A percentile compares a stretch with the other conserved stretches of the same genome.
Evolutionary conservation across 2,113 vertebrate species (phyloP).

Genomic region (Leptocoma aspasia): DNA sequence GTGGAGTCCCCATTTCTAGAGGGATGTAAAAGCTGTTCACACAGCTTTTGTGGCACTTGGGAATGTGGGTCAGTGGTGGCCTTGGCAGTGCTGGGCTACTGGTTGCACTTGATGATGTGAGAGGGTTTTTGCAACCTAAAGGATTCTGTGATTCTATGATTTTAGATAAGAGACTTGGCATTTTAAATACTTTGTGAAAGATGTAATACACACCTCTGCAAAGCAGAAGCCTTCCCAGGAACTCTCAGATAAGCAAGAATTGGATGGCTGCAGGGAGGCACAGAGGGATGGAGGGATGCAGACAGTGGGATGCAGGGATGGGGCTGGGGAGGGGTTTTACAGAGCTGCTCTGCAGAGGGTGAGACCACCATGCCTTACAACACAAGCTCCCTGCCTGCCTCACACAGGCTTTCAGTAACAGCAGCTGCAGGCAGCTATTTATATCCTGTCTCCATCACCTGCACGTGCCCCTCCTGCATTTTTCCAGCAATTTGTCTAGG

Average conservation of each 20-base stretch:
- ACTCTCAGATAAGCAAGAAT: background rate
- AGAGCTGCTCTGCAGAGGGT: background rate
- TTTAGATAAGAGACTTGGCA: background rate
- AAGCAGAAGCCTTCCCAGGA: background rate
- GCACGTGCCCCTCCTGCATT: background rate
- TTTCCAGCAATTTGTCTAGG: background rate
- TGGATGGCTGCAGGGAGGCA: background rate
- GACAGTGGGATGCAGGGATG: background rate
- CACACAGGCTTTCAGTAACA: accelerated
- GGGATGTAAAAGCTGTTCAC: background rate
- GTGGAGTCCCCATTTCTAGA: background rate
- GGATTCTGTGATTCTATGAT: background rate
- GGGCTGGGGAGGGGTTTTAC: background rate
- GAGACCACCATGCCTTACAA: background rate
- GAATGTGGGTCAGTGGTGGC: background rate
- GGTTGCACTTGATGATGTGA: background rate
- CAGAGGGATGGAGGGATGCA: background rate
- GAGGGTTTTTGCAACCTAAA: background rate
- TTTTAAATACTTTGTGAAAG: background rate
- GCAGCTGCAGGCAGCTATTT: conserved; percentile 2
- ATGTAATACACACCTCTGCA: background rate
- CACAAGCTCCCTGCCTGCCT: background rate
- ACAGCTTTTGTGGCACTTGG: background rate
- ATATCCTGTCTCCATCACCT: background rate
- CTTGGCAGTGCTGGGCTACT: background rate